Evolutionary conservation across 2,113 vertebrate genomes (phyloP).

Genomic region (Chaenocephalus aceratus): DNA sequence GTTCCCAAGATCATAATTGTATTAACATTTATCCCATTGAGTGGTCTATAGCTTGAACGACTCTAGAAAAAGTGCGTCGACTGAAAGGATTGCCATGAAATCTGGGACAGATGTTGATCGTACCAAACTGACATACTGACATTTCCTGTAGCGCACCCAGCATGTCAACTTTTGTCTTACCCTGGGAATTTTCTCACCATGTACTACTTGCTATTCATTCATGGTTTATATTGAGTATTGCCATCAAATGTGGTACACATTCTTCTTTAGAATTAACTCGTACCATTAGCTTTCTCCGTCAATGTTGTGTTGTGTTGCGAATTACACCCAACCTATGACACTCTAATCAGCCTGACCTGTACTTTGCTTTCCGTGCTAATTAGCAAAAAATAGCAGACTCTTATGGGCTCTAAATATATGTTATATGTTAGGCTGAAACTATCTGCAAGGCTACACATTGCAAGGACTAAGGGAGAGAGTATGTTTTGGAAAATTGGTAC

Average conservation of each 20-base stretch:
- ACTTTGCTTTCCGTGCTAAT: neutral
- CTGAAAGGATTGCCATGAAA: neutral
- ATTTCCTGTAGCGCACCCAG: neutral
- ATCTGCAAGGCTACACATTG: neutral
- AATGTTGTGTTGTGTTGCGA: neutral
- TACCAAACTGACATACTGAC: neutral
- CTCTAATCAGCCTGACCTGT: neutral
- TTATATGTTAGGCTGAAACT: neutral
- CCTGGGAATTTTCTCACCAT: neutral
- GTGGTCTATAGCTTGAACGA: neutral
- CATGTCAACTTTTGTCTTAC: neutral
- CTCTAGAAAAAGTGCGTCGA: neutral
- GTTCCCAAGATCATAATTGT: neutral
- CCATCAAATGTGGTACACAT: neutral
- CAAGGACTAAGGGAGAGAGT: neutral
- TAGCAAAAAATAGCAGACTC: neutral
- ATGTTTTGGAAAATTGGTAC: too few species aligned
- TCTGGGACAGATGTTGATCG: neutral
- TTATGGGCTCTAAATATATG: too few species aligned
- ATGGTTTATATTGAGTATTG: neutral
- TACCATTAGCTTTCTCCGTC: neutral
- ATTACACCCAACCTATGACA: neutral
- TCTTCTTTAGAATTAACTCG: too few species aligned
- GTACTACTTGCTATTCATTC: neutral
- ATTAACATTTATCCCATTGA: neutral